Evolutionary conservation across 2,113 vertebrate genomes (phyloP).

Genomic region (Cariama cristata): DNA sequence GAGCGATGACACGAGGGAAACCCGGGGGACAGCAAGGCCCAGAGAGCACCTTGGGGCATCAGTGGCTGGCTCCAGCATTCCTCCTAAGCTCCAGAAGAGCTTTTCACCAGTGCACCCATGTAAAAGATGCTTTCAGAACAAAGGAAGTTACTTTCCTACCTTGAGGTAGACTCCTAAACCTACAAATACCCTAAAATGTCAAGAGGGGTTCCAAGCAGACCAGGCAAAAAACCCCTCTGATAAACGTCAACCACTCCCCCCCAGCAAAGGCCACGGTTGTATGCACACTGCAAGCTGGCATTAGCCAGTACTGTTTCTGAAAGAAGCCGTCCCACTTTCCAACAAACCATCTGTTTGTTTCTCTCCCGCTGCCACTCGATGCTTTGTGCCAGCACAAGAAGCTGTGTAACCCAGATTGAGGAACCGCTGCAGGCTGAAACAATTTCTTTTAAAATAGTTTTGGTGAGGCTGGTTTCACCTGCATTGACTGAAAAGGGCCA

Average conservation of each 20-base stretch:
- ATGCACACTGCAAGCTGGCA: not conserved
- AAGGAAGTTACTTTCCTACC: not conserved
- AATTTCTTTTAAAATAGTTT: fast-evolving
- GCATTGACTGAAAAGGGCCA: not conserved
- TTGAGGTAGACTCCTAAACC: not conserved
- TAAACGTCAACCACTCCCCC: not conserved
- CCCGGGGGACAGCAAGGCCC: fast-evolving
- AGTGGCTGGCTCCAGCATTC: not conserved
- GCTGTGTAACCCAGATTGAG: not conserved
- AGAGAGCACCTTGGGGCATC: not conserved
- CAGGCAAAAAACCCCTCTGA: not conserved
- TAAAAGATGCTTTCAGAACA: not conserved
- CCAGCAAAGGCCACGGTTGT: not conserved
- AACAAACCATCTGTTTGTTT: constrained; percentile 2
- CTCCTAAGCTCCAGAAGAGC: not conserved
- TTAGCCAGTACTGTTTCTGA: not conserved
- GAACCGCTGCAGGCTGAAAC: not conserved
- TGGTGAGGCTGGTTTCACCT: not conserved
- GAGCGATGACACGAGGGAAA: not conserved
- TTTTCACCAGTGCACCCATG: not conserved
- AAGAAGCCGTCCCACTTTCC: not conserved
- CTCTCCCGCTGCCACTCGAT: not conserved
- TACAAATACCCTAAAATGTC: not conserved
- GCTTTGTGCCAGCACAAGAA: not conserved
- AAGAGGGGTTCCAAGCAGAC: not conserved